Evolutionary conservation across 2,797 vertebrate genomes (phyloP), one percentile per base, ranked within the genome.

Genomic region (Etheostoma perlongum): DNA sequence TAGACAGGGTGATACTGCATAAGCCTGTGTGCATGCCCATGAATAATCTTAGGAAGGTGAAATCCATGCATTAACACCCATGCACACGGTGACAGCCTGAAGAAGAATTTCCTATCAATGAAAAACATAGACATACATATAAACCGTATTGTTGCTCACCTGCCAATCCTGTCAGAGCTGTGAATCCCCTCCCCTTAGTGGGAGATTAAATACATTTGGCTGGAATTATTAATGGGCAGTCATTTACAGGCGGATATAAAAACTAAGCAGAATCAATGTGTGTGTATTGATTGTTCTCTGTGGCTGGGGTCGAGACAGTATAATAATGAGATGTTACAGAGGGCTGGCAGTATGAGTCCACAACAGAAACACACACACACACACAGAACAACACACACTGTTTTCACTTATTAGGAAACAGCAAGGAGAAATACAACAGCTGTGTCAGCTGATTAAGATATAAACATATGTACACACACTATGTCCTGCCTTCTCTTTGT

Each of bases 241-340:
- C 91, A 92, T 93, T 94, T 94, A 94, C 89, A 89, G 92, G 90
- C 92, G 91, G 94, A 95, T 94, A 94, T 94, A 92, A 95, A 94
- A 95, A 94, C 93, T 91, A 91, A 94, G 91, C 91, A 91, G 91
- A 93, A 95, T 96, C 94, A 93, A 95, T 96, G 92, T 85, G 84
- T 74, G 81, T 30, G 85, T 95, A 96, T 95, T 89, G 95, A 95
- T 95, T 92, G 92, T 91, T 93, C 92, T 94, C 87, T 69, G 92
- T 93, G 93, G 90, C 92, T 89, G 89, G 92, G 94, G 94, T 93
- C 90, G 90, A 93, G 92, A 88, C 90, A 78, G 92, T 95, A 94
- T 94, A 95, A 94, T 94, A 93, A 95, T 94, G 92, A 95, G 94
- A 94, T 91, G 92, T 93, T 94, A 91, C 90, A 85, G 76, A 81